Conservation (phyloP, 2,113 vertebrate genomes). For the Petroica traversi region DNA sequence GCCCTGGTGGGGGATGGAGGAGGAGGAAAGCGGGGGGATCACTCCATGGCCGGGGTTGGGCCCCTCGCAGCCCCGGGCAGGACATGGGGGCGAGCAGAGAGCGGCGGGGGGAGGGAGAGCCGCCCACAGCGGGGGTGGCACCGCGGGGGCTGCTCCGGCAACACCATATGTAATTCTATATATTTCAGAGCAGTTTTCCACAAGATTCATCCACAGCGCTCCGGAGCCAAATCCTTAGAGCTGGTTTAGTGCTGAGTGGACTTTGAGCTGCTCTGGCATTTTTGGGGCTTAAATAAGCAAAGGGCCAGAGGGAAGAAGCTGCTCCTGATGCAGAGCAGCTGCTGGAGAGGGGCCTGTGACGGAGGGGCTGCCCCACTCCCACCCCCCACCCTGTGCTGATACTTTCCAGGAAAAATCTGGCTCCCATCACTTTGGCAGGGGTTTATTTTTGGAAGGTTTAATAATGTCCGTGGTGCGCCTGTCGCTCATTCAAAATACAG, state of each 20-base stretch:
- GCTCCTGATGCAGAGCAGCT: background rate
- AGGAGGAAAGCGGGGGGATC: background rate
- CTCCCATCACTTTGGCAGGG: slow-evolving; percentile 14
- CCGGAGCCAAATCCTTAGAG: background rate
- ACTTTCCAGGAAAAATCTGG: slow-evolving; percentile 55
- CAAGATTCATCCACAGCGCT: background rate
- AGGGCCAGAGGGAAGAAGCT: background rate
- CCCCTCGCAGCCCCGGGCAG: background rate
- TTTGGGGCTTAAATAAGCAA: background rate
- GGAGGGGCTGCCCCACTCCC: background rate
- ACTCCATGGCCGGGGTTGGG: background rate
- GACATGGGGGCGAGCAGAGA: background rate
- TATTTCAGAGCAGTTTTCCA: background rate
- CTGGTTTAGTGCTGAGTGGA: background rate
- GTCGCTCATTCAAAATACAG: slow-evolving; percentile 42
- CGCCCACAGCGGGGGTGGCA: background rate
- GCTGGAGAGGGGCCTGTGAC: background rate
- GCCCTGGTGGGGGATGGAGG: background rate
- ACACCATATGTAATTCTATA: background rate
- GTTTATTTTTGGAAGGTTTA: slow-evolving; percentile 68
- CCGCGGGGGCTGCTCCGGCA: background rate
- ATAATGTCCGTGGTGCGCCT: slow-evolving; percentile 33
- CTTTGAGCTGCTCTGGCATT: background rate
- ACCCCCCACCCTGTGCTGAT: background rate
- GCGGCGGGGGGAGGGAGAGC: background rate